These are phyloP conservation scores for Harpagoxenus sublaevis DNA, from an alignment of 2,888 invertebrate genomes.

Conservation along the genomic window DNA sequence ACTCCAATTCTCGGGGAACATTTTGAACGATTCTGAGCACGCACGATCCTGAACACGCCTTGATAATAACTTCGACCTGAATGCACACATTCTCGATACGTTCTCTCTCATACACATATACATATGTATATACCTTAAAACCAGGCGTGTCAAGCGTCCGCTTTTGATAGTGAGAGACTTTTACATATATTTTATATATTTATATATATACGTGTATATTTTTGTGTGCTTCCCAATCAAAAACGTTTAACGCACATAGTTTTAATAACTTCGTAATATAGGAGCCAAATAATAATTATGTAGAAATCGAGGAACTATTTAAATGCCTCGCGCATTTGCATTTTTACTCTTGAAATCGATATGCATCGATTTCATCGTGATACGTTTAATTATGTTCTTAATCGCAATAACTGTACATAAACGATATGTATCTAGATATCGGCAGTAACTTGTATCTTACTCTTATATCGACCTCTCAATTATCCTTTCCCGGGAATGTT, in stretches of 20 bases:
- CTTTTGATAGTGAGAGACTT: background rate
- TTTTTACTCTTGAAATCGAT: constrained; percentile 2
- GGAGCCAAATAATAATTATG: constrained; percentile 1
- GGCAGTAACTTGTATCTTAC: constrained; percentile 19
- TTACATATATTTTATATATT: background rate
- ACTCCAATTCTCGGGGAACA: background rate
- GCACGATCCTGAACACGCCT: constrained; percentile 31
- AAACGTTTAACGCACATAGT: background rate
- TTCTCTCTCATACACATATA: background rate
- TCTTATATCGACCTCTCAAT: background rate
- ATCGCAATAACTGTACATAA: constrained; percentile 20
- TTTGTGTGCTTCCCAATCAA: background rate
- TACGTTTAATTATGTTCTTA: constrained; percentile 11
- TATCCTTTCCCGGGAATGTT: constrained; percentile 8
- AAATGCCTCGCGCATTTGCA: constrained; percentile 9
- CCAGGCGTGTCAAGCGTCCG: background rate
- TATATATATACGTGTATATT: background rate
- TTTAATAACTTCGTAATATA: constrained; percentile 2
- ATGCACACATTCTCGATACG: constrained; percentile 22
- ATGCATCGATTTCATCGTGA: background rate
- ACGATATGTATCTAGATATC: constrained; percentile 29
- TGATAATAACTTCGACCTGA: constrained; percentile 49
- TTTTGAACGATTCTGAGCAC: constrained; percentile 31
- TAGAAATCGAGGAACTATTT: background rate
- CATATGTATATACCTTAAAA: background rate